These are phyloP conservation scores for Phania funesta DNA, from an alignment of 2,888 invertebrate species.

Conservation along the genomic window DNA sequence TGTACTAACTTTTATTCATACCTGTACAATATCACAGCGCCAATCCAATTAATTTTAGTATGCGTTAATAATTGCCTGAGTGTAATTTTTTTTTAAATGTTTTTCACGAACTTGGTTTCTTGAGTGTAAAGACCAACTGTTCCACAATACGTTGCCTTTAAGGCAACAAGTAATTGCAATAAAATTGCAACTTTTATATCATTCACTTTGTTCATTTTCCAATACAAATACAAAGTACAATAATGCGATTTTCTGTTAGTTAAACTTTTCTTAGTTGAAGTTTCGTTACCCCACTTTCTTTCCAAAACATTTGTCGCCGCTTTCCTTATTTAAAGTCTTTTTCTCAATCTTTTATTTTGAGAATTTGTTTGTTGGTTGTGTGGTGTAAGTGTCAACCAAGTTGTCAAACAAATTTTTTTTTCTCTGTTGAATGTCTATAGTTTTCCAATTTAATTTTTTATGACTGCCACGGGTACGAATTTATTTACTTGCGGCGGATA, in stretches of 20 bases:
- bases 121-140: not conserved
- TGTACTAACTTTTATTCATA: too few species aligned
- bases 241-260: not conserved
- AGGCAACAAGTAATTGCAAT: conserved; percentile 3
- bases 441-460: conserved; percentile 23
- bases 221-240: not conserved
- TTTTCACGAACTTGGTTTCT: too few species aligned
- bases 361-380: conserved; percentile 5
- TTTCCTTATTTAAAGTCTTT: not conserved
- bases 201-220: not conserved
- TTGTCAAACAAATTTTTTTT: conserved; percentile 65
- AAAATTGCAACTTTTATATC: not conserved
- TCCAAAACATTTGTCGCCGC: conserved; percentile 26
- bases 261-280: conserved; percentile 18
- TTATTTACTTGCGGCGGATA: conserved; percentile 57
- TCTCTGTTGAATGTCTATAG: conserved; percentile 46
- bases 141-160: not conserved
- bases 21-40: too few species aligned
- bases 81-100: too few species aligned
- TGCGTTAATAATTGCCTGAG: too few species aligned
- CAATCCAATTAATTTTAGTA: too few species aligned
- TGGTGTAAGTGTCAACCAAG: conserved; percentile 54
- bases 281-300: not conserved
- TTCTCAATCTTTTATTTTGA: conserved; percentile 17
- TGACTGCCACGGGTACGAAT: conserved; percentile 33